Evolutionary conservation across 2,888 invertebrate species (phyloP).

Genomic region (Eupelmus urozonus): DNA sequence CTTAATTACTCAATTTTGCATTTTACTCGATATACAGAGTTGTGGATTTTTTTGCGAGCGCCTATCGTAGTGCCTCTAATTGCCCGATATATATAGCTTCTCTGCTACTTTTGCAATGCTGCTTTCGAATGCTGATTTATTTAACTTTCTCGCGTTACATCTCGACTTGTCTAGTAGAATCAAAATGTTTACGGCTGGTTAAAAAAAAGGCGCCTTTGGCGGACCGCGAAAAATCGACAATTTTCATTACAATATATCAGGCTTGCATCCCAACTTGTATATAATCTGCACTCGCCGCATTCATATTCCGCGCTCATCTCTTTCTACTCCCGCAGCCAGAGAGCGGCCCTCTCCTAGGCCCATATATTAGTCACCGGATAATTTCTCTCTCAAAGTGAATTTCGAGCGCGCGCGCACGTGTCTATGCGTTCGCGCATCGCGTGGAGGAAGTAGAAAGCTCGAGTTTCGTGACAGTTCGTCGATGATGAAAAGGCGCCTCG

Average conservation of each 20-base stretch:
- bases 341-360: neutral
- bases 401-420: constrained; percentile 45
- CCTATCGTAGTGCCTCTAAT: neutral
- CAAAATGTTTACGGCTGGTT: constrained; percentile 31
- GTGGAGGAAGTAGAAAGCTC: constrained; percentile 36
- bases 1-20: constrained; percentile 50
- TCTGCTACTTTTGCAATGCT: no score
- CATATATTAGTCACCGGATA: constrained; percentile 55
- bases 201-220: neutral
- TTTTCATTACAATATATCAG: constrained; percentile 54
- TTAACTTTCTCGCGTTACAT: neutral
- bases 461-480: constrained; percentile 56
- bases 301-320: constrained; percentile 15
- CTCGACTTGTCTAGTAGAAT: constrained; percentile 13
- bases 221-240: neutral
- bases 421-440: neutral
- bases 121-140: no score
- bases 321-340: no score
- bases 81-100: neutral
- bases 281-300: constrained; percentile 36
- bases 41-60: neutral
- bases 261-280: constrained; percentile 4
- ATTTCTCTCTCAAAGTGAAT: constrained; percentile 45
- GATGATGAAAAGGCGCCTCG: constrained; percentile 66
- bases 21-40: constrained; percentile 13